These are phyloP conservation scores for Pheosia gnoma DNA, from an alignment of 2,888 invertebrate genomes.

Conservation along the genomic window DNA sequence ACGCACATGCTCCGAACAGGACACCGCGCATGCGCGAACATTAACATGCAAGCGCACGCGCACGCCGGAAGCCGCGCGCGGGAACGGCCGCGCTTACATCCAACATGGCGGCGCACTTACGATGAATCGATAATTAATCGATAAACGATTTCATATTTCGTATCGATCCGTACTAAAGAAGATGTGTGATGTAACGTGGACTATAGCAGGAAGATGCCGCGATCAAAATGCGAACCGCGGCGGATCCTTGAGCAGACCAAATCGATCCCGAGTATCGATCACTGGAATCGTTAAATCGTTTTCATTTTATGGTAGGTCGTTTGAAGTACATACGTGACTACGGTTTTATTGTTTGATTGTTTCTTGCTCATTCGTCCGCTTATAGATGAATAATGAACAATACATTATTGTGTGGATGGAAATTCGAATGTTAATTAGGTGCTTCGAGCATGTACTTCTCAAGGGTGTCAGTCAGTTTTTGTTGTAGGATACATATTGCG, in stretches of 20 bases:
- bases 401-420: constrained; percentile 14
- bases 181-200: constrained; percentile 75
- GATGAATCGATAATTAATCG: constrained; percentile 81
- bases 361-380: constrained; percentile 20
- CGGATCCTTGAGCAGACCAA: constrained; percentile 67
- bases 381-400: constrained; percentile 19
- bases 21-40: constrained; percentile 68
- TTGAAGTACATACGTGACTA: constrained; percentile 55
- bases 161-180: constrained; percentile 65
- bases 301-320: constrained; percentile 64
- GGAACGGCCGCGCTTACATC: constrained; percentile 75
- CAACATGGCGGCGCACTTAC: constrained; percentile 78
- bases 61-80: constrained; percentile 78
- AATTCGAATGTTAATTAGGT: constrained; percentile 7
- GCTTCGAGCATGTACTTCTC: background rate
- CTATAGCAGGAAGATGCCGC: constrained; percentile 57
- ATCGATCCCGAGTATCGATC: constrained; percentile 60
- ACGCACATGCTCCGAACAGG: constrained; percentile 62
- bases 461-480: background rate
- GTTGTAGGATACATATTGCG: no score
- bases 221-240: constrained; percentile 61
- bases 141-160: constrained; percentile 80
- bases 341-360: constrained; percentile 69
- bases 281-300: constrained; percentile 59
- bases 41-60: constrained; percentile 79